Conservation (phyloP, 2,888 invertebrate genomes). For the Oeneis ivallda region DNA sequence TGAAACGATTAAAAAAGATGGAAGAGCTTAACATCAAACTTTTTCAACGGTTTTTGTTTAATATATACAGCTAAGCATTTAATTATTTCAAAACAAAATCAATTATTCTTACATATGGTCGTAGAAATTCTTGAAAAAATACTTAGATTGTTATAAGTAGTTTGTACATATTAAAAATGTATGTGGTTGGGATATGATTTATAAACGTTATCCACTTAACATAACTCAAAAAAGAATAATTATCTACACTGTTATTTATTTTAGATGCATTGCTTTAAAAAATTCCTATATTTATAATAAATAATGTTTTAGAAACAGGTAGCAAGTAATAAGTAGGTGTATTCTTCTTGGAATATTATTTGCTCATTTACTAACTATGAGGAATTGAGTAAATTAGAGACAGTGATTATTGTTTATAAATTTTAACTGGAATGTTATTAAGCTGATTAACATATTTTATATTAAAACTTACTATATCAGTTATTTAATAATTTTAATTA, state of each 20-base stretch:
- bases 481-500: constrained; percentile 43
- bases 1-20: constrained; percentile 37
- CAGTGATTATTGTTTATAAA: neutral
- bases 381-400: constrained; percentile 39
- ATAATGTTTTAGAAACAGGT: neutral
- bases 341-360: constrained; percentile 31
- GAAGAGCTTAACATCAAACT: constrained; percentile 52
- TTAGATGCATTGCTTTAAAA: constrained; percentile 22
- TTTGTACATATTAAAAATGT: constrained; percentile 34
- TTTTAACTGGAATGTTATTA: neutral
- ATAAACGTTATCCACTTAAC: constrained; percentile 12
- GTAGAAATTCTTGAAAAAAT: constrained; percentile 16
- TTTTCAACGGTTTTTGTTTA: neutral
- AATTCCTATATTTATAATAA: too few species aligned
- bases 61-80: constrained; percentile 4
- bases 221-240: neutral
- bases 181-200: constrained; percentile 17
- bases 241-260: constrained; percentile 4
- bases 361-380: constrained; percentile 40
- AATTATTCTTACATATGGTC: constrained; percentile 26
- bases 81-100: constrained; percentile 31
- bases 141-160: constrained; percentile 35
- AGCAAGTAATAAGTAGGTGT: neutral
- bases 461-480: neutral
- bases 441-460: neutral